phyloP scores from a whole-genome alignment of 2,888 invertebrate genomes.

The Rhagophthalmus giganteus region DNA sequence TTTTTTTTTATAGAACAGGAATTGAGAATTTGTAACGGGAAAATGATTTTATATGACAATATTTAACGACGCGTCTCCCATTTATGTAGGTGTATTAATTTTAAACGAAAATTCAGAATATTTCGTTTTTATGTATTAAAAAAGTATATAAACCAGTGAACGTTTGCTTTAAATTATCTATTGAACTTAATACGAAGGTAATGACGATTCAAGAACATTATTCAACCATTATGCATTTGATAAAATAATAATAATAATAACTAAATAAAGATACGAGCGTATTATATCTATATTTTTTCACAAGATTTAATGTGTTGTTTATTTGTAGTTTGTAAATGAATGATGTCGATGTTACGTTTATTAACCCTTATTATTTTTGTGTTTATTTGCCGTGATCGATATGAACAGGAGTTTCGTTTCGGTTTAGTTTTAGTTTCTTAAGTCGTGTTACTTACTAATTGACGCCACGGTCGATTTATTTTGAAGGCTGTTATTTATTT shows the following conservation, averaged over 20 bases:
- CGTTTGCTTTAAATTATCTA: conserved; percentile 13
- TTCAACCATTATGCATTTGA: conserved; percentile 25
- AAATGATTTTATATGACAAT: too few relatives aligned
- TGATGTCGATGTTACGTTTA: conserved; percentile 13
- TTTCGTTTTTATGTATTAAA: too few relatives aligned
- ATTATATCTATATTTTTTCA: conserved; percentile 30
- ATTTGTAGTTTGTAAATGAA: conserved; percentile 20
- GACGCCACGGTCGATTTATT: conserved; percentile 20
- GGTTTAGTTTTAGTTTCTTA: conserved; percentile 15
- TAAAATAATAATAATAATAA: conserved; percentile 20
- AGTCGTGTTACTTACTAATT: conserved; percentile 13
- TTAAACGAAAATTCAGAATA: too few relatives aligned
- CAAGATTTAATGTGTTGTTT: conserved; percentile 21
- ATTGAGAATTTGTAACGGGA: too few relatives aligned
- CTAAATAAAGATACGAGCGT: conserved; percentile 14
- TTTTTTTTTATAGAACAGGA: too few relatives aligned
- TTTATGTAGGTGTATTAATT: too few relatives aligned
- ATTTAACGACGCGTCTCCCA: too few relatives aligned
- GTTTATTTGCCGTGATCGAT: conserved; percentile 31
- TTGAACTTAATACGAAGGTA: background rate
- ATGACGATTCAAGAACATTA: conserved; percentile 25
- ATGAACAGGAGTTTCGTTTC: conserved; percentile 18
- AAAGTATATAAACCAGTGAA: conserved; percentile 21
- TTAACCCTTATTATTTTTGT: conserved; percentile 36
- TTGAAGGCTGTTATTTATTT: conserved; percentile 32